Percentiles rank a stretch among this genome's conserved stretches.
These are phyloP conservation scores for Parapsyche elsis DNA, from an alignment of 1,140 invertebrate species.

Conservation along the genomic window DNA sequence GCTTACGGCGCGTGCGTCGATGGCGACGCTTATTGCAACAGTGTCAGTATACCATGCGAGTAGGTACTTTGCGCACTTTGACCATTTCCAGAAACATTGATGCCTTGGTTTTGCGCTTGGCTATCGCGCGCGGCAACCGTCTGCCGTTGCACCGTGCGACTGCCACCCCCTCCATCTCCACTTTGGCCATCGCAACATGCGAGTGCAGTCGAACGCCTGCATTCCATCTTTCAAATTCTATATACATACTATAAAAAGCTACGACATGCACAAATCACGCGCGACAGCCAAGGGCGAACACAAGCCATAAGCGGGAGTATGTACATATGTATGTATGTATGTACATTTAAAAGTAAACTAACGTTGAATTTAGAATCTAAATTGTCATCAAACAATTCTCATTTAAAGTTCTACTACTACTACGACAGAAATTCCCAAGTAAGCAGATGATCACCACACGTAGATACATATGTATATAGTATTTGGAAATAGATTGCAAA, in stretches of 20 bases:
- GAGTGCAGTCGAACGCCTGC: neutral
- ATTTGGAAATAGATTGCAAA: neutral
- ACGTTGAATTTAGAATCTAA: no score
- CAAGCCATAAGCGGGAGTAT: no score
- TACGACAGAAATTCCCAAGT: no score
- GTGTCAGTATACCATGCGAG: constrained; percentile 49
- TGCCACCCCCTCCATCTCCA: no score
- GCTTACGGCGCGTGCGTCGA: constrained; percentile 74
- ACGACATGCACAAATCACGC: neutral
- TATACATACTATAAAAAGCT: neutral
- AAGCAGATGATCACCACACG: no score
- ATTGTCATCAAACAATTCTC: no score
- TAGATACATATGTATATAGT: neutral
- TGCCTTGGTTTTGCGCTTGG: no score
- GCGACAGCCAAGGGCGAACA: neutral
- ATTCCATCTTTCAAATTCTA: neutral
- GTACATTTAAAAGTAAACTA: no score
- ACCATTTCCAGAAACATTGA: neutral
- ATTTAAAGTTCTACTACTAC: no score
- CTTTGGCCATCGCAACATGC: neutral
- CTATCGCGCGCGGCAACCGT: no score
- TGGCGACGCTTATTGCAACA: constrained; percentile 68
- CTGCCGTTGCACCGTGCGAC: no score
- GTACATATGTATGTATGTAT: no score
- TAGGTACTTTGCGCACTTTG: neutral